Evolutionary conservation across 1,140 invertebrate genomes (phyloP).

Genomic region (Calycopis cecrops): DNA sequence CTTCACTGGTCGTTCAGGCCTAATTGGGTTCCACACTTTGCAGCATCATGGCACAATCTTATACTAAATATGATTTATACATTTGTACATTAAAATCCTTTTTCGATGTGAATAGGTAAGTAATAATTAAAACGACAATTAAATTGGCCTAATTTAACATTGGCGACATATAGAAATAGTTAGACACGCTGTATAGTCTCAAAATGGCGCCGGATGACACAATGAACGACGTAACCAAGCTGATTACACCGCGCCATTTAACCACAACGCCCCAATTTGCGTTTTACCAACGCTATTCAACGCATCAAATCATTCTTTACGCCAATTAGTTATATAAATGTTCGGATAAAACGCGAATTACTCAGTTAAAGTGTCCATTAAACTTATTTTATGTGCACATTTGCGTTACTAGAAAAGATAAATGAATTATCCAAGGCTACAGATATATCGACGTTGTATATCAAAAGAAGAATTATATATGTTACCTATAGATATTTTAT

Average conservation of each 20-base stretch:
- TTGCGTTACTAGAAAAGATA: no score
- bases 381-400: conserved; percentile 1
- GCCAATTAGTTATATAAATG: conserved; percentile 8
- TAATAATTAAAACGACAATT: background rate
- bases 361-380: conserved; percentile 2
- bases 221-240: conserved; percentile 6
- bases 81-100: background rate
- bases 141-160: background rate
- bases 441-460: no score
- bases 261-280: conserved; percentile 3
- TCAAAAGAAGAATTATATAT: no score
- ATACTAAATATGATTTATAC: background rate
- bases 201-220: conserved; percentile 6
- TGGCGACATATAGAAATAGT: background rate
- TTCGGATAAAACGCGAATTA: background rate
- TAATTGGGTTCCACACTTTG: no score
- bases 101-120: background rate
- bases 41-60: no score
- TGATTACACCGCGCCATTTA: conserved; percentile 10
- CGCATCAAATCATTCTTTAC: conserved; percentile 7
- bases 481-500: no score
- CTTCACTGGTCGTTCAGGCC: no score
- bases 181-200: conserved; percentile 1
- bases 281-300: conserved; percentile 8
- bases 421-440: no score